phyloP scores from a whole-genome alignment of 2,888 invertebrate genomes.

The Keiferia lycopersicella region DNA sequence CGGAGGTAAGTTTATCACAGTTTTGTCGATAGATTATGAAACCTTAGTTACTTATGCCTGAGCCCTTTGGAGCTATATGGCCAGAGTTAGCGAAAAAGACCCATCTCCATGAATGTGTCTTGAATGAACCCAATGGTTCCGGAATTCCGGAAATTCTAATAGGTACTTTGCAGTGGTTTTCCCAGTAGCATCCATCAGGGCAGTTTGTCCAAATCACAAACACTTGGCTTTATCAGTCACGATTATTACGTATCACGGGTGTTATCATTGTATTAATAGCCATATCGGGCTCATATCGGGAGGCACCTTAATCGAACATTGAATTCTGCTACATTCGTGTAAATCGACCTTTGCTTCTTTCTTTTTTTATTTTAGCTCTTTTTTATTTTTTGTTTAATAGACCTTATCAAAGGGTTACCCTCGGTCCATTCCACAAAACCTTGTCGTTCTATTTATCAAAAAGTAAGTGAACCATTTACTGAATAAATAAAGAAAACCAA shows the following conservation, averaged over 20 bases:
- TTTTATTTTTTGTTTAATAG: too few species aligned
- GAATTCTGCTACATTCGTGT: neutral
- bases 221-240: slow-evolving; percentile 20
- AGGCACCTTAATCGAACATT: slow-evolving; percentile 13
- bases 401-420: too few species aligned
- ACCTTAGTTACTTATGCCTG: neutral
- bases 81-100: neutral
- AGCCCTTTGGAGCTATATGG: neutral
- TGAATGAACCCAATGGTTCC: too few species aligned
- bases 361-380: too few species aligned
- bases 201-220: slow-evolving; percentile 24
- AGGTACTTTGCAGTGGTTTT: neutral
- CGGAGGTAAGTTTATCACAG: slow-evolving; percentile 57
- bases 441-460: neutral
- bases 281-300: slow-evolving; percentile 20
- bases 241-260: neutral
- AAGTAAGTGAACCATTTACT: neutral
- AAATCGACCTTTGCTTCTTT: neutral
- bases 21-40: neutral
- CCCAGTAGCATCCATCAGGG: neutral
- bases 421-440: too few species aligned
- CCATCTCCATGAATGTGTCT: too few species aligned
- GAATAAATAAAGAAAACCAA: neutral
- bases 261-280: slow-evolving; percentile 11
- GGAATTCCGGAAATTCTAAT: neutral